Percentiles rank a stretch among this genome's conserved stretches.
Evolutionary conservation across 2,888 invertebrate species (phyloP).

Genomic region (Agrilus mali): DNA sequence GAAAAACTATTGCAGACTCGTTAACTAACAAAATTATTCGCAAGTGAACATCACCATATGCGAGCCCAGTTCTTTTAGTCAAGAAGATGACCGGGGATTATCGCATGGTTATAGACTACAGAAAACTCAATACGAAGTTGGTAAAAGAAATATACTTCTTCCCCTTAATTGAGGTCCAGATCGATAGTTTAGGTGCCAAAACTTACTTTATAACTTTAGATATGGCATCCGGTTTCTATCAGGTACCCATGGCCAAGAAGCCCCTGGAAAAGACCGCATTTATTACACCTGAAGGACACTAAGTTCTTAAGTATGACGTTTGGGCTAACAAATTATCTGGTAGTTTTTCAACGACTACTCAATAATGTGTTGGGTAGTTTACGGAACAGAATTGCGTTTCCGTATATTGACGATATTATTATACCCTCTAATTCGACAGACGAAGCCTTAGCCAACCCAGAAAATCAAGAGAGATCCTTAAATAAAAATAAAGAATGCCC

Average conservation of each 20-base stretch:
- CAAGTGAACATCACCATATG: too few species aligned
- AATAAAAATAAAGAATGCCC: slow-evolving; percentile 16
- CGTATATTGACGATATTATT: slow-evolving; percentile 26
- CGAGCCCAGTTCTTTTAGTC: too few species aligned
- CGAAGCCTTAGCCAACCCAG: slow-evolving; percentile 14
- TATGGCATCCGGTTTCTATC: slow-evolving; percentile 9
- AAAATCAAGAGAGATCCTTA: too few species aligned
- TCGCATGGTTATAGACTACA: slow-evolving; percentile 19
- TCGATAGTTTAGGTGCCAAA: slow-evolving; percentile 15
- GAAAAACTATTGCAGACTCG: too few species aligned
- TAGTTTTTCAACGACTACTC: slow-evolving; percentile 21
- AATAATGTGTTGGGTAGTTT: slow-evolving; percentile 17
- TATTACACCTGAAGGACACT: slow-evolving; percentile 15
- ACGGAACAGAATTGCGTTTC: slow-evolving; percentile 17
- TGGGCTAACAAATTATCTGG: slow-evolving; percentile 17
- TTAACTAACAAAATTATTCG: too few species aligned
- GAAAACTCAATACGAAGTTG: slow-evolving; percentile 19
- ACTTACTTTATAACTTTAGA: slow-evolving; percentile 12
- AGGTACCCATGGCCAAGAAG: slow-evolving; percentile 4
- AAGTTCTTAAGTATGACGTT: slow-evolving; percentile 17
- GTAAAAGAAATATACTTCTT: slow-evolving; percentile 17
- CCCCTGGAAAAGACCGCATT: slow-evolving; percentile 15
- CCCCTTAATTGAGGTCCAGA: slow-evolving; percentile 17
- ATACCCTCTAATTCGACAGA: slow-evolving; percentile 15
- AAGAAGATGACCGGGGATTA: too few species aligned